These are phyloP conservation scores for Bufotes viridis DNA, from an alignment of 2,797 vertebrate genomes.

Conservation along the genomic window DNA sequence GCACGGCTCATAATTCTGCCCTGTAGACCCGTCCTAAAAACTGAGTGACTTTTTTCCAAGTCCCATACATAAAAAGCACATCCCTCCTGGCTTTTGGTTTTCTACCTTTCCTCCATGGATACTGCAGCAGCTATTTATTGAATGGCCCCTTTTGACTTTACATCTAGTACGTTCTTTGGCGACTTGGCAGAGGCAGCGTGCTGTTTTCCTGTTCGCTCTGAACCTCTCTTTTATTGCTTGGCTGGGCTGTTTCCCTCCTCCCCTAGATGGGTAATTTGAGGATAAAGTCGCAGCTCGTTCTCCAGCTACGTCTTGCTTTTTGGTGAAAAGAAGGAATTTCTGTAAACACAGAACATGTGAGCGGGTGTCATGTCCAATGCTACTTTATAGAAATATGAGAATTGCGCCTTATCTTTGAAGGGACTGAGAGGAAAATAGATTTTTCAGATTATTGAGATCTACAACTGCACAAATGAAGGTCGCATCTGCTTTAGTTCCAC, in stretches of 20 bases:
- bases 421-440: neutral
- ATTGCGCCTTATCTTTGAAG: neutral
- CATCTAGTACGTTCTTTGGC: constrained; percentile 51
- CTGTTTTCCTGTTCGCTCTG: constrained; percentile 41
- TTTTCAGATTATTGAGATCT: constrained; percentile 1
- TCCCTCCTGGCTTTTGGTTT: neutral
- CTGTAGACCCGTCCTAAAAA: neutral
- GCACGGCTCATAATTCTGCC: neutral
- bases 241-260: constrained; percentile 45
- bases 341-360: constrained; percentile 47
- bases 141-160: constrained; percentile 55
- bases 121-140: constrained; percentile 47
- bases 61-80: neutral
- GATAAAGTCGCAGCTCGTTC: constrained; percentile 55
- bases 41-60: neutral
- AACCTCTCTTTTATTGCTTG: constrained; percentile 56
- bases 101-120: constrained; percentile 31
- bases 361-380: constrained; percentile 28
- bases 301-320: constrained; percentile 47
- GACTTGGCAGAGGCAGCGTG: constrained; percentile 52
- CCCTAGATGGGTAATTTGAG: constrained; percentile 57
- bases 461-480: neutral
- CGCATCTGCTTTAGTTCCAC: neutral
- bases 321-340: constrained; percentile 50
- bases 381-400: constrained; percentile 20